Conservation (phyloP, 2,888 invertebrate genomes). For the Siphlonurus alternatus region DNA sequence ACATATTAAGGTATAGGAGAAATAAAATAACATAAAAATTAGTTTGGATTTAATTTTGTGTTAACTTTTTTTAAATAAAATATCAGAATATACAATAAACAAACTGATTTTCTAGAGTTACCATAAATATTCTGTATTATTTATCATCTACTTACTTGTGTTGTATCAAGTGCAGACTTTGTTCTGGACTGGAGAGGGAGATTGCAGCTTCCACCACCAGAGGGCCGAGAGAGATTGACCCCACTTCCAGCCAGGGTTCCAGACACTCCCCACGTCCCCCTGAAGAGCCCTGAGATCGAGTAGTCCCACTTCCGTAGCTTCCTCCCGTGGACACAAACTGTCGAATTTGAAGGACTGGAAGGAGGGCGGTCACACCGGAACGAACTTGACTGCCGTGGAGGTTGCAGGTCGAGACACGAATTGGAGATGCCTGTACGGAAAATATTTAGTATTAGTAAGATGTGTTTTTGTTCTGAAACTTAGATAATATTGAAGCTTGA, state of each 20-base stretch:
- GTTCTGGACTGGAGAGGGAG: conserved; percentile 59
- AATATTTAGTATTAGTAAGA: conserved; percentile 11
- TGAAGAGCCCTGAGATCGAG: conserved; percentile 74
- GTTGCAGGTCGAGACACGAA: conserved; percentile 80
- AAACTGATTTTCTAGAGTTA: too few species aligned
- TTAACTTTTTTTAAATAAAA: too few species aligned
- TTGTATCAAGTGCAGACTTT: conserved; percentile 58
- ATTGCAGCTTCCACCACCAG: conserved; percentile 77
- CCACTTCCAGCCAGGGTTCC: conserved; percentile 84
- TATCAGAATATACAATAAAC: too few species aligned
- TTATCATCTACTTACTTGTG: conserved; percentile 55
- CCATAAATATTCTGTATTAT: too few species aligned
- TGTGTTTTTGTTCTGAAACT: conserved; percentile 2
- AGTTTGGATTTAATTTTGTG: too few species aligned
- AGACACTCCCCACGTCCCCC: conserved; percentile 55
- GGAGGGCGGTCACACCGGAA: conserved; percentile 70
- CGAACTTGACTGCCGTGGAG: conserved; percentile 86
- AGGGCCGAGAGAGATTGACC: conserved; percentile 78
- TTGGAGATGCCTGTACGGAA: conserved; percentile 49
- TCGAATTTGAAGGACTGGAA: conserved; percentile 53
- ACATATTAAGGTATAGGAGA: too few species aligned
- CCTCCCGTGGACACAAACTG: conserved; percentile 45
- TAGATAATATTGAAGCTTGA: too few species aligned
- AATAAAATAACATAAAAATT: too few species aligned
- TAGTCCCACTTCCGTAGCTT: conserved; percentile 31